Evolutionary conservation across 2,113 vertebrate genomes (phyloP), one percentile per base, ranked within the genome.

Genomic region (Colinus virginianus): DNA sequence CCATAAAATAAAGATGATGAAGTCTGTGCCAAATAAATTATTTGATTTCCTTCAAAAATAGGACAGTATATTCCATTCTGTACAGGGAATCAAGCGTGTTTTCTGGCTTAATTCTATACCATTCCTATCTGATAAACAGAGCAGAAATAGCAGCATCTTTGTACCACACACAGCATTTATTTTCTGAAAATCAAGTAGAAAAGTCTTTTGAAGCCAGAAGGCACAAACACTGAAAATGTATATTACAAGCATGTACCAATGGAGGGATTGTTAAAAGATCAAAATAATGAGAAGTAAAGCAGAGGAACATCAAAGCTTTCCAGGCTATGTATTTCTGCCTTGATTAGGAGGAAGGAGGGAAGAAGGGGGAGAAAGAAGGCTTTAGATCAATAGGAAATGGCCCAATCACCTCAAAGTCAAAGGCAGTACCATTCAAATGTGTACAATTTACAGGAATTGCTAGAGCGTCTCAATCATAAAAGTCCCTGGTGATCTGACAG

Each of bases 261-360:
- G 83, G 79, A 90, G 40, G 74, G 77, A 90, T 87, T 94, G 90
- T 96, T 95, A 79, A 94, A 90, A 91, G 87, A 94, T 95, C 93
- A 95, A 95, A 95, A 95, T 92, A 95, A 91, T 90, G 94, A 96
- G 72, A 48, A 93, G 72, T 81, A 95, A 88, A 93, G 69, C 83
- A 86, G 81, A 88, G 82, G 77, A 66, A 95, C 95, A 97, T 97
- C 90, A 96, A 96, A 97, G 95, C 83, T 88, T 92, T 59, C 59
- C 90, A 89, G 48, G 40, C 79, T 95, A 18, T 84, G 67, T 86
- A 36, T 83, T 92, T 90, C 80, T 96, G 88, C 79, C 94, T 96
- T 97, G 90, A 95, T 97, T 90, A 95, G 90, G 62, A 82, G 53
- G 72, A 93, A 62, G 63, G 74, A 71, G 64, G 82, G 53, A 83